Percentiles rank a stretch among this genome's conserved stretches.
These are phyloP conservation scores for Tachuris rubrigastra DNA, from an alignment of 2,113 vertebrate species.

Conservation along the genomic window DNA sequence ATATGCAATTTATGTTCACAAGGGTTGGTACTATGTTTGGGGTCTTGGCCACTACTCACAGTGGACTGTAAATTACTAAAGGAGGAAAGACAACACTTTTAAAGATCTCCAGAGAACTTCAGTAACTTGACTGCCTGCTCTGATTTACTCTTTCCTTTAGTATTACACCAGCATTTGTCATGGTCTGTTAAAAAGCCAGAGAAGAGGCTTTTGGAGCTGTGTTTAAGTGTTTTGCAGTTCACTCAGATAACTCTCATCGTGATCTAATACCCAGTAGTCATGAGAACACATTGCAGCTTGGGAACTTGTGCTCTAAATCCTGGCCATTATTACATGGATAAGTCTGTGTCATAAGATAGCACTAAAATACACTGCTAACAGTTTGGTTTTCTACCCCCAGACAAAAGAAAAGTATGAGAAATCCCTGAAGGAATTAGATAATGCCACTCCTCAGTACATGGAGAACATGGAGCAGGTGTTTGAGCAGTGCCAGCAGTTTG, in stretches of 20 bases:
- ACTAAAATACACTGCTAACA: background rate
- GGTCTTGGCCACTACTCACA: background rate
- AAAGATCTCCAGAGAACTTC: background rate
- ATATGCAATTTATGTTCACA: background rate
- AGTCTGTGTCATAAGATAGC: background rate
- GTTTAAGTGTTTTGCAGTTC: background rate
- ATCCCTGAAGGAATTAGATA: conserved; percentile 88
- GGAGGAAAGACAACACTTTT: background rate
- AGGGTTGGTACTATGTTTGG: background rate
- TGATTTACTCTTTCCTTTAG: background rate
- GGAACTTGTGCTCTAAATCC: background rate
- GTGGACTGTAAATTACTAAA: background rate
- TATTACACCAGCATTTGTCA: background rate
- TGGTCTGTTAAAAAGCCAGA: background rate
- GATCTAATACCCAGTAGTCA: background rate
- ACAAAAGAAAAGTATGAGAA: conserved; percentile 94
- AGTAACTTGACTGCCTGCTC: background rate
- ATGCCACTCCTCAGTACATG: conserved; percentile 92
- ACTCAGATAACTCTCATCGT: background rate
- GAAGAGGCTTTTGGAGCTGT: background rate
- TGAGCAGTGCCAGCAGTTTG: conserved; percentile 95
- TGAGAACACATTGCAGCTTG: background rate
- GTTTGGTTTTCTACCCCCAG: conserved; percentile 59
- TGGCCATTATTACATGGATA: background rate
- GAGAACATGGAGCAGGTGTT: conserved; percentile 99